Evolutionary conservation across 2,113 vertebrate genomes (phyloP).

Genomic region (Centropus bengalensis): DNA sequence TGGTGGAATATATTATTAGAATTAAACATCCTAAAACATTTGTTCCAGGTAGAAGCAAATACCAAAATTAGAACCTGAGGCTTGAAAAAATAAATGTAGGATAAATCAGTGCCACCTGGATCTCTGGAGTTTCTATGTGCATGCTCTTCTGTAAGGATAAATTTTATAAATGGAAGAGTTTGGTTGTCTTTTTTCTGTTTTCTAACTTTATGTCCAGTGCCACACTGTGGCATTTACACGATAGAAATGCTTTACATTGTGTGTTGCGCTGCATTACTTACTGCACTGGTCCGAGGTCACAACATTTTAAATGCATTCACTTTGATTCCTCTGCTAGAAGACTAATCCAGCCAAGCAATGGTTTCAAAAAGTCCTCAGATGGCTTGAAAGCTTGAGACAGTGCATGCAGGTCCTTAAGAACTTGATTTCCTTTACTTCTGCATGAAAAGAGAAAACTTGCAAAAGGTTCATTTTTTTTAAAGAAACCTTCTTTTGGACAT

Average conservation of each 20-base stretch:
- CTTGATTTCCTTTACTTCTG: not conserved
- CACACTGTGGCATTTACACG: not conserved
- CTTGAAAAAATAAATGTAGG: not conserved
- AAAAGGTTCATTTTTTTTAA: not conserved
- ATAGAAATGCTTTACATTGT: not conserved
- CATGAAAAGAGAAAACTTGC: not conserved
- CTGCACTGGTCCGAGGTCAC: not conserved
- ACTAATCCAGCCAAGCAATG: not conserved
- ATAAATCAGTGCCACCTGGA: not conserved
- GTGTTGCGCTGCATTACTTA: not conserved
- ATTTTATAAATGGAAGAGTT: not conserved
- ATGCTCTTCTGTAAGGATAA: not conserved
- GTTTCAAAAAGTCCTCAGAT: not conserved
- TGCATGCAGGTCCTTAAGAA: not conserved
- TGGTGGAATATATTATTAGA: not conserved
- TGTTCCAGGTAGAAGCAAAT: not conserved
- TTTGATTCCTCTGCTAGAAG: not conserved
- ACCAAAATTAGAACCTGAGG: not conserved
- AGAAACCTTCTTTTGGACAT: not conserved
- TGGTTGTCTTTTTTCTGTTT: not conserved
- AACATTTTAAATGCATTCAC: not conserved
- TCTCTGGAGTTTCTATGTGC: not conserved
- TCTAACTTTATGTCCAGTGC: not conserved
- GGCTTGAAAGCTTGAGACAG: not conserved
- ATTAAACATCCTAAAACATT: not conserved